phyloP scores from a whole-genome alignment of 2,113 vertebrate species.

The Dinomys branickii region DNA sequence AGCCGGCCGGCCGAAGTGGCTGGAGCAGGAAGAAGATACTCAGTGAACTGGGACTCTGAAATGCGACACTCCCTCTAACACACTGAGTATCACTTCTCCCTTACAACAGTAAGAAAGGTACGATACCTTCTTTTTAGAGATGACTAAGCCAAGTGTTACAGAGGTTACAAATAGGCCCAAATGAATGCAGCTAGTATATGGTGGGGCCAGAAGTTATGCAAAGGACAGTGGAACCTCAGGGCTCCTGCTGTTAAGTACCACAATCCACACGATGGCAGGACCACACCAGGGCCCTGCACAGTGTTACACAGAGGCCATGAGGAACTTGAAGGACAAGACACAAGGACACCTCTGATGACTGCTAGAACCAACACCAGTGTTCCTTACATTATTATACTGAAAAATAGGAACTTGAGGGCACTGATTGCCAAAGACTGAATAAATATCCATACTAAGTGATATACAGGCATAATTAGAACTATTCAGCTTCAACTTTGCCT shows the following conservation, averaged over 20 bases:
- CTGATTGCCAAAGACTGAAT: not conserved
- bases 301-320: not conserved
- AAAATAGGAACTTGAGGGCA: not conserved
- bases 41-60: not conserved
- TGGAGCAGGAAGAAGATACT: not conserved
- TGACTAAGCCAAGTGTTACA: not conserved
- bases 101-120: not conserved
- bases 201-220: not conserved
- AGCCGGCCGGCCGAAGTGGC: not conserved
- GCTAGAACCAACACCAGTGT: not conserved
- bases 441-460: not conserved
- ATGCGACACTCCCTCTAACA: not conserved
- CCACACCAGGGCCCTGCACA: not conserved
- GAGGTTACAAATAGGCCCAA: not conserved
- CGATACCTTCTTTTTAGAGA: not conserved
- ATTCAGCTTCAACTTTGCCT: not conserved
- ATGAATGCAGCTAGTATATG: not conserved
- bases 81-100: not conserved
- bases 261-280: not conserved
- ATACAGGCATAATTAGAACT: not conserved
- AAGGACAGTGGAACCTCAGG: not conserved
- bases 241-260: not conserved
- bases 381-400: not conserved
- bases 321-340: not conserved
- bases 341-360: not conserved